Conservation (phyloP, 2,113 vertebrate genomes). For the Myxocyprinus asiaticus region DNA sequence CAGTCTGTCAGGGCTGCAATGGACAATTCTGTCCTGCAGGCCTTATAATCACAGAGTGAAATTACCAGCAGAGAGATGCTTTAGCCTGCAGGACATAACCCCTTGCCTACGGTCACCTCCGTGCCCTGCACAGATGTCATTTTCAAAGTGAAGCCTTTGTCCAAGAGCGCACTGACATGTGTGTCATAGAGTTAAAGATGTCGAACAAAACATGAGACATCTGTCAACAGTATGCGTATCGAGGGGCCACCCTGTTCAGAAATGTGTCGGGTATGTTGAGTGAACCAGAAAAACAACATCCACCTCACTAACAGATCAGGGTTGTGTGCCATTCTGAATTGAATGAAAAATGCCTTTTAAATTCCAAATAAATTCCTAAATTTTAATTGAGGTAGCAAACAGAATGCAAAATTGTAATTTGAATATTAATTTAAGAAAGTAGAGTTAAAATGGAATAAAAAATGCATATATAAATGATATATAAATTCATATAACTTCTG, state of each 20-base stretch:
- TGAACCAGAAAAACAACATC: neutral
- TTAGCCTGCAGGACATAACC: conserved; percentile 19
- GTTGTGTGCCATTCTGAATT: too few species aligned
- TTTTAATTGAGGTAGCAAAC: too few species aligned
- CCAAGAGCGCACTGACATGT: neutral
- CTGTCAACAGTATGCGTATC: conserved; percentile 23
- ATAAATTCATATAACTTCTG: too few species aligned
- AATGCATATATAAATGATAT: too few species aligned
- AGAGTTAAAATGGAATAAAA: too few species aligned
- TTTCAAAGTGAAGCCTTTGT: conserved; percentile 10
- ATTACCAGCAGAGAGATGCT: neutral
- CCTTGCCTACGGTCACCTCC: conserved; percentile 1
- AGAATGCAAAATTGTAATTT: too few species aligned
- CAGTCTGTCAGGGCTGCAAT: neutral
- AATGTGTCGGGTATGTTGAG: neutral
- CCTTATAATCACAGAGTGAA: neutral
- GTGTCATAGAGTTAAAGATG: conserved; percentile 14
- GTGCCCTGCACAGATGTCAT: neutral
- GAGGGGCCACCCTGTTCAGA: neutral
- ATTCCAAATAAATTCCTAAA: too few species aligned
- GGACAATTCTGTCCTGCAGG: neutral
- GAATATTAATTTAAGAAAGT: too few species aligned
- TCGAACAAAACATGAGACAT: conserved; percentile 20
- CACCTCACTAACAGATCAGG: neutral
- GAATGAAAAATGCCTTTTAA: too few species aligned